Conservation (phyloP, 2,113 vertebrate genomes). For the Pao palembangensis region DNA sequence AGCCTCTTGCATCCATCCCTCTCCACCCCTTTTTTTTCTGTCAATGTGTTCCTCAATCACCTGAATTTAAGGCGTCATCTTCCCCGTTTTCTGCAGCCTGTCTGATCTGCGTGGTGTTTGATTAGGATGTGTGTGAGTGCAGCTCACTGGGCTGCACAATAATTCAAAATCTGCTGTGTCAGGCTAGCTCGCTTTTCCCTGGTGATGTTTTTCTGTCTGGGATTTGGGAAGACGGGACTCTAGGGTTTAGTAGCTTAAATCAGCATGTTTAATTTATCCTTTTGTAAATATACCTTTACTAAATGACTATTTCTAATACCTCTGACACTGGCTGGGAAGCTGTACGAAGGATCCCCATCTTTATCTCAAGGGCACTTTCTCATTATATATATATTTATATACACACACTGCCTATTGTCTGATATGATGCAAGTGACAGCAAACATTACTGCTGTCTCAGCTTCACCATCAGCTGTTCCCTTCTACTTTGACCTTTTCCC, state of each 20-base stretch:
- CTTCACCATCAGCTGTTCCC: neutral
- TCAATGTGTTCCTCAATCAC: slow-evolving; percentile 8
- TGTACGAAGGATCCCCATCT: slow-evolving; percentile 17
- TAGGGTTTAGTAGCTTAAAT: neutral
- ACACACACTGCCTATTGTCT: neutral
- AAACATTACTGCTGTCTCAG: neutral
- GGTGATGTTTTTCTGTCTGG: slow-evolving; percentile 34
- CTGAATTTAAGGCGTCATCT: neutral
- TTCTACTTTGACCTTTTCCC: neutral
- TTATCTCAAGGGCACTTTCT: slow-evolving; percentile 41
- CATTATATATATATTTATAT: neutral
- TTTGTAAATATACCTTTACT: too few relatives aligned
- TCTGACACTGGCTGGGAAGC: neutral
- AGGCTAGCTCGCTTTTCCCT: slow-evolving; percentile 36
- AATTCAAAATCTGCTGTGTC: slow-evolving; percentile 58
- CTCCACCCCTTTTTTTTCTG: neutral
- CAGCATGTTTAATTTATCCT: too few relatives aligned
- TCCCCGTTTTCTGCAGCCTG: neutral
- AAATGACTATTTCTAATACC: too few relatives aligned
- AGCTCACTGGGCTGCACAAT: slow-evolving; percentile 13
- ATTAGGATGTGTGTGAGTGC: slow-evolving; percentile 1
- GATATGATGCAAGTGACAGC: neutral
- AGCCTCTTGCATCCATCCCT: slow-evolving; percentile 3
- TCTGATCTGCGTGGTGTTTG: neutral
- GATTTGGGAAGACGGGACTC: neutral